A percentile compares a stretch with the other conserved stretches of the same genome.
Conservation (phyloP, 2,888 invertebrate species). For the Hetaerina titia region DNA sequence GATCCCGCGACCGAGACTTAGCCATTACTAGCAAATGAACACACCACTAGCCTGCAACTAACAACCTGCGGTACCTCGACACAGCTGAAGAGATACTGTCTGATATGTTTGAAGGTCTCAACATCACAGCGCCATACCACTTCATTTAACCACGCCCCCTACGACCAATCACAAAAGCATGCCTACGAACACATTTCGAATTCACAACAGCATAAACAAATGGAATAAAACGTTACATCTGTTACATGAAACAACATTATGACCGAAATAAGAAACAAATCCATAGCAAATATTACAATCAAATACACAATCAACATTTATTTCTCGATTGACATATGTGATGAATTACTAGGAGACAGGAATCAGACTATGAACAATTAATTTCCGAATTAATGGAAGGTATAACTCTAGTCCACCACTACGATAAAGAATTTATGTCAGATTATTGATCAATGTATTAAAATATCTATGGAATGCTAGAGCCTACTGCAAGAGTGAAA, state of each 20-base stretch:
- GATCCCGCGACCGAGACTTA: neutral
- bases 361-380: neutral
- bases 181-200: neutral
- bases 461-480: no score
- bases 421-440: neutral
- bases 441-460: neutral
- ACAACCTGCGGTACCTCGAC: neutral
- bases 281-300: neutral
- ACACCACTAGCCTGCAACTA: neutral
- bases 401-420: neutral
- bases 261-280: neutral
- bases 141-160: slow-evolving; percentile 1
- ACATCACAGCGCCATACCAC: neutral
- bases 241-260: neutral
- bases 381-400: neutral
- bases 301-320: neutral
- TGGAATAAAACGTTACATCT: neutral
- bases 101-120: slow-evolving; percentile 24
- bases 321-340: neutral
- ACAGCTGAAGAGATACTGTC: neutral
- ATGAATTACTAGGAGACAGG: neutral
- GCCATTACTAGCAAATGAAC: neutral
- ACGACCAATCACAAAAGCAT: neutral
- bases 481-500: no score
- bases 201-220: neutral